Conservation (phyloP, 2,888 invertebrate species). For the Piscicola geometra region DNA sequence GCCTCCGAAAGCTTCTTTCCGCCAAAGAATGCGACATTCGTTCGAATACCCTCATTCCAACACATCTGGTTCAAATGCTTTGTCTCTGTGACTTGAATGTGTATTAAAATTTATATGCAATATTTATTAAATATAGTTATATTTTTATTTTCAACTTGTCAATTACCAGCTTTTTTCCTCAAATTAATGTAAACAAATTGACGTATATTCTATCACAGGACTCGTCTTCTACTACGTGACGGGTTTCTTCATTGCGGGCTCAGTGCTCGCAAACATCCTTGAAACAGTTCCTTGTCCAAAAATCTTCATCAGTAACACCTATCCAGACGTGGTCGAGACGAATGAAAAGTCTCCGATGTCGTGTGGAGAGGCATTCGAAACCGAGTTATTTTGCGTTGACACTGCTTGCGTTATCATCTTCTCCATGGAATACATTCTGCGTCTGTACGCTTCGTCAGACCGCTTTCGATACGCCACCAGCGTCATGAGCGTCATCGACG, state of each 20-base stretch:
- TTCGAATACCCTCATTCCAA: constrained; percentile 98
- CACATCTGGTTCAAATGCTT: constrained; percentile 63
- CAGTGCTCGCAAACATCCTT: constrained; percentile 97
- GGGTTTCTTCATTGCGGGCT: constrained; percentile 98
- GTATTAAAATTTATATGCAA: neutral
- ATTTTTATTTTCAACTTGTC: neutral
- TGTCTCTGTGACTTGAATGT: neutral
- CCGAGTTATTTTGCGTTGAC: constrained; percentile 92
- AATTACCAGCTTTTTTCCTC: too few relatives aligned
- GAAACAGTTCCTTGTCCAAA: constrained; percentile 89
- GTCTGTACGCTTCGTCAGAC: constrained; percentile 91
- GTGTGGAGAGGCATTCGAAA: constrained; percentile 93
- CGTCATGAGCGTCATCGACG: constrained; percentile 99
- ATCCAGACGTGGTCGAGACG: constrained; percentile 57
- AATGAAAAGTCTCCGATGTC: constrained; percentile 39
- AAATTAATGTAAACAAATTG: too few relatives aligned
- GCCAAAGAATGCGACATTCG: constrained; percentile 94
- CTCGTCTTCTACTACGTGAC: constrained; percentile 99
- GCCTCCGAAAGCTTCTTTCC: constrained; percentile 59
- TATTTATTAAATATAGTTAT: neutral
- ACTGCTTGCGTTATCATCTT: constrained; percentile 99
- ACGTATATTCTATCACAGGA: too few relatives aligned
- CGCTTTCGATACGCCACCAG: constrained; percentile 93
- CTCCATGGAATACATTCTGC: constrained; percentile 88
- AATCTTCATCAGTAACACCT: constrained; percentile 57